These are phyloP conservation scores for Pterostichus madidus DNA, from an alignment of 2,888 invertebrate genomes.

Conservation along the genomic window DNA sequence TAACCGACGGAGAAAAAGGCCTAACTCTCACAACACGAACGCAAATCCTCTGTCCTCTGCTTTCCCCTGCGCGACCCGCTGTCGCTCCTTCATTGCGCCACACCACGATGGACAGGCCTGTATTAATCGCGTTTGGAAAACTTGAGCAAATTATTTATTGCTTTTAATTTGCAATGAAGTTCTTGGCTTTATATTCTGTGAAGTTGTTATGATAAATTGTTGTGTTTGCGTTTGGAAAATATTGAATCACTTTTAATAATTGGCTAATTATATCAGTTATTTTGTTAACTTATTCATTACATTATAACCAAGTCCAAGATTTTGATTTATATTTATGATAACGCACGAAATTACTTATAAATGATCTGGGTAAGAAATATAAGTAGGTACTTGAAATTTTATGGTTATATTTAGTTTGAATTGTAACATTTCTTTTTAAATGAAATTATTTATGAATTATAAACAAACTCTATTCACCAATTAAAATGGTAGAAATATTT, in stretches of 20 bases:
- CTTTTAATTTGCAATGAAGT: slow-evolving; percentile 15
- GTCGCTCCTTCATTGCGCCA: slow-evolving; percentile 2
- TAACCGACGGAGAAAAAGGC: slow-evolving; percentile 68
- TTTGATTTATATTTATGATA: neutral
- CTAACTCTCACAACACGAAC: slow-evolving; percentile 67
- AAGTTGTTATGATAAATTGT: slow-evolving; percentile 17
- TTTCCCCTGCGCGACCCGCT: neutral
- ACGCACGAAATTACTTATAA: too few species aligned
- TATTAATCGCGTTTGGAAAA: slow-evolving; percentile 5
- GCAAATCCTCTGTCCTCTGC: slow-evolving; percentile 66
- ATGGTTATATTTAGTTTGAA: too few species aligned
- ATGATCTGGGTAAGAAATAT: too few species aligned
- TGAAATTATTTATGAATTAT: too few species aligned
- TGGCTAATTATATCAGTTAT: neutral
- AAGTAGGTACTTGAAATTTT: too few species aligned
- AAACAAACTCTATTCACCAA: too few species aligned
- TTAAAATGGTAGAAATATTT: too few species aligned
- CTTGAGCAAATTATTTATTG: slow-evolving; percentile 11
- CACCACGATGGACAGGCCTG: neutral
- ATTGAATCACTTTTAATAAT: slow-evolving; percentile 13
- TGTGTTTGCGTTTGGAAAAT: slow-evolving; percentile 7
- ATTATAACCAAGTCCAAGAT: neutral
- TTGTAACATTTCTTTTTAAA: too few species aligned
- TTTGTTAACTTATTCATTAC: slow-evolving; percentile 19
- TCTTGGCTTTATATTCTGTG: neutral